Conservation (phyloP, 2,888 invertebrate genomes). For the Agrochola macilenta region DNA sequence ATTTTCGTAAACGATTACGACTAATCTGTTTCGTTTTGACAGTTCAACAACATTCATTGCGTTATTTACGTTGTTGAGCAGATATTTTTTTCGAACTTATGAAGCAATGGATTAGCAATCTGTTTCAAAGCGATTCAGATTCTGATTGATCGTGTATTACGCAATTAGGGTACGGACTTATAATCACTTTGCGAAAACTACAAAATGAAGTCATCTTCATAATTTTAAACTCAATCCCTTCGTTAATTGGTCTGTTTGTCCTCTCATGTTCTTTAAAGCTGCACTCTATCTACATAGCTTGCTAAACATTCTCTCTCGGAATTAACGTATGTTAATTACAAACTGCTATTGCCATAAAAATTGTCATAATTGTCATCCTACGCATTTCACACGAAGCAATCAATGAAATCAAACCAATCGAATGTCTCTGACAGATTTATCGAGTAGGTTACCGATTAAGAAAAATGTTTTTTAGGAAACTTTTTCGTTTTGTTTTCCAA, state of each 20-base stretch:
- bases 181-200: background rate
- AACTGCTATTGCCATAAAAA: conserved; percentile 1
- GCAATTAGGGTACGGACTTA: no score
- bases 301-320: background rate
- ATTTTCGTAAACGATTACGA: no score
- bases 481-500: background rate
- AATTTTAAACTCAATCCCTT: background rate
- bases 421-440: conserved; percentile 22
- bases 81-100: no score
- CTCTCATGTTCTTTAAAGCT: background rate
- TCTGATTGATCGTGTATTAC: no score
- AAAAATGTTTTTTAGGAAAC: background rate
- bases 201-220: background rate
- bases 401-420: conserved; percentile 25
- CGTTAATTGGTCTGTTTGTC: background rate
- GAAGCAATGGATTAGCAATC: no score
- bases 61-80: no score
- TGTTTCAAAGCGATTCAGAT: no score
- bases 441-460: conserved; percentile 2
- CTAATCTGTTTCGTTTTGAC: no score
- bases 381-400: conserved; percentile 18
- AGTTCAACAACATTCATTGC: no score
- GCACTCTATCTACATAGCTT: background rate
- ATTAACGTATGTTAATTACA: background rate
- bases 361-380: conserved; percentile 16